These are phyloP conservation scores for Acronicta leporina DNA, from an alignment of 2,888 invertebrate genomes.

Conservation along the genomic window DNA sequence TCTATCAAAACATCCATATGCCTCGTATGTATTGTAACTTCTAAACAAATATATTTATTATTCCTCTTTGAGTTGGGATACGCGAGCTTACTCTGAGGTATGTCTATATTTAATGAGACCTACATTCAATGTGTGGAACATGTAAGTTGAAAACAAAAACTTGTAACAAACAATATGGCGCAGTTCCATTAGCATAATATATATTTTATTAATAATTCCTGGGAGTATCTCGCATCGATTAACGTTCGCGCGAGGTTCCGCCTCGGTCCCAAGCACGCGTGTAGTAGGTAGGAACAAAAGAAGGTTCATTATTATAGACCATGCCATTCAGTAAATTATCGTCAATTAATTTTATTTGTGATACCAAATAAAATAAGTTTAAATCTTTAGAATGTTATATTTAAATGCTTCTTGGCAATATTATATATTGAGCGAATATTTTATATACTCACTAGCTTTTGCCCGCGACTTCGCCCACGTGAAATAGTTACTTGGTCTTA, in stretches of 20 bases:
- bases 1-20: neutral
- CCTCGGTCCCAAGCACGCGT: conserved; percentile 23
- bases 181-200: conserved; percentile 53
- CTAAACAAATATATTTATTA: neutral
- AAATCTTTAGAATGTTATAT: neutral
- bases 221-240: conserved; percentile 45
- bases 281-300: conserved; percentile 9
- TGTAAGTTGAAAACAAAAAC: conserved; percentile 46
- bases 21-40: neutral
- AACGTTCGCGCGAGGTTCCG: conserved; percentile 39
- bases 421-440: too few species aligned
- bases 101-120: conserved; percentile 44
- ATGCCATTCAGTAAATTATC: neutral
- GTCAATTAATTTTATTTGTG: neutral
- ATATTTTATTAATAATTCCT: conserved; percentile 55
- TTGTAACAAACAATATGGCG: conserved; percentile 52
- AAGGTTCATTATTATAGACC: conserved; percentile 8
- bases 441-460: too few species aligned
- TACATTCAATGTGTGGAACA: conserved; percentile 44
- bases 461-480: too few species aligned
- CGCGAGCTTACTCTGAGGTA: conserved; percentile 7
- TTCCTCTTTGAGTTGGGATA: neutral
- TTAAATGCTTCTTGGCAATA: too few species aligned
- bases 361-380: neutral
- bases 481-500: too few species aligned